phyloP scores from a whole-genome alignment of 2,797 vertebrate genomes.

The Lutjanus campechanus region DNA sequence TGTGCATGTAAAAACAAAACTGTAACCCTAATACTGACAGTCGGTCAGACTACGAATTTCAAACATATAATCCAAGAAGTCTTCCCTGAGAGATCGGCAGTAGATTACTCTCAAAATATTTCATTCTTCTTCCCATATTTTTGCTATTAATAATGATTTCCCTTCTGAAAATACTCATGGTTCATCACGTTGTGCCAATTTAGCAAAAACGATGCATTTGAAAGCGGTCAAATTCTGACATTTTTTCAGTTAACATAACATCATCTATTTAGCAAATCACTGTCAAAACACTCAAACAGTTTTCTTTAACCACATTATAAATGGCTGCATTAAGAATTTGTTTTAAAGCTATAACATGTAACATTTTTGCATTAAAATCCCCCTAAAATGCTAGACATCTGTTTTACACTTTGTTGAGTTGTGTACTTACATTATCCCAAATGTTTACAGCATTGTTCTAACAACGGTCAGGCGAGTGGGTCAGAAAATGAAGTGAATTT shows the following conservation, averaged over 20 bases:
- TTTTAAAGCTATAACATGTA: too few species aligned
- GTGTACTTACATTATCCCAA: too few species aligned
- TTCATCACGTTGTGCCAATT: slow-evolving; percentile 19
- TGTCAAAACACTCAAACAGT: too few species aligned
- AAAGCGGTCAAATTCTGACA: not conserved
- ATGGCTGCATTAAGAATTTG: not conserved
- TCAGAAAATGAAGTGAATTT: too few species aligned
- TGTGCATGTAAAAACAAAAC: slow-evolving; percentile 9
- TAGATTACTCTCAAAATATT: not conserved
- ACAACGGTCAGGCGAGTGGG: too few species aligned
- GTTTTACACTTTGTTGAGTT: too few species aligned
- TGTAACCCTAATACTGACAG: not conserved
- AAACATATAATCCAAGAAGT: not conserved
- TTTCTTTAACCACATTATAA: not conserved
- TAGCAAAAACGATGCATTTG: slow-evolving; percentile 16
- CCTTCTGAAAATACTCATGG: not conserved
- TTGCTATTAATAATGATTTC: not conserved
- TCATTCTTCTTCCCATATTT: not conserved
- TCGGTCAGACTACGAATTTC: not conserved
- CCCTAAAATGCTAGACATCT: too few species aligned
- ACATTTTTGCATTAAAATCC: too few species aligned
- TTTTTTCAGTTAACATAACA: slow-evolving; percentile 15
- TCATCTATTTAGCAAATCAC: not conserved
- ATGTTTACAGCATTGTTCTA: too few species aligned
- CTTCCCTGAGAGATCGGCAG: too few species aligned